Evolutionary conservation across 2,797 vertebrate species (phyloP).

Genomic region (Triplophysa bombifrons): DNA sequence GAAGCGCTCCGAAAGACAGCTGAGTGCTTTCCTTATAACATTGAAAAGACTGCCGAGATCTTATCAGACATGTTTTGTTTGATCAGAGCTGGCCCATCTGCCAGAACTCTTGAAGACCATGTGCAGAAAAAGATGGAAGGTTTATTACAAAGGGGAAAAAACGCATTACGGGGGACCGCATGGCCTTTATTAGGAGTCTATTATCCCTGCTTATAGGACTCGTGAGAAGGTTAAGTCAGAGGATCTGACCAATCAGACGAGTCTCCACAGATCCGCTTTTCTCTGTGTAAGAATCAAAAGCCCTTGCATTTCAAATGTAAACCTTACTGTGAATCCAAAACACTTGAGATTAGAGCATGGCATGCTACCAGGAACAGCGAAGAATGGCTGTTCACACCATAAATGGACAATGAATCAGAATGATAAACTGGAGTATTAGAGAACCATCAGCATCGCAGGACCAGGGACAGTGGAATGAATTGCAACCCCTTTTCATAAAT

Average conservation of each 20-base stretch:
- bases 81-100: conserved; percentile 67
- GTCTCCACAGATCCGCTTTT: conserved; percentile 28
- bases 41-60: conserved; percentile 51
- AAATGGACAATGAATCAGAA: conserved; percentile 11
- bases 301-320: conserved; percentile 4
- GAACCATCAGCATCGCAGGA: not conserved
- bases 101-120: conserved; percentile 60
- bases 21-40: conserved; percentile 37
- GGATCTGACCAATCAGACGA: conserved; percentile 27
- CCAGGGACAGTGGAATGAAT: not conserved
- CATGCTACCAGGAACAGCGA: conserved; percentile 13
- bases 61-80: conserved; percentile 66
- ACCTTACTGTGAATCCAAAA: conserved; percentile 17
- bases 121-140: conserved; percentile 69
- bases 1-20: conserved; percentile 23
- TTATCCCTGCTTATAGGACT: conserved; percentile 29
- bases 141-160: conserved; percentile 49
- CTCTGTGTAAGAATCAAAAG: conserved; percentile 7
- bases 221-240: conserved; percentile 21
- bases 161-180: conserved; percentile 37
- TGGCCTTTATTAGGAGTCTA: conserved; percentile 39
- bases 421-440: conserved; percentile 11
- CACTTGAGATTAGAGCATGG: conserved; percentile 24
- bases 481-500: too few relatives aligned
- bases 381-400: conserved; percentile 6